Evolutionary conservation across 1,140 invertebrate species (phyloP), one percentile per base, ranked within the genome.

Genomic region (Carcinoscorpius rotundicauda): DNA sequence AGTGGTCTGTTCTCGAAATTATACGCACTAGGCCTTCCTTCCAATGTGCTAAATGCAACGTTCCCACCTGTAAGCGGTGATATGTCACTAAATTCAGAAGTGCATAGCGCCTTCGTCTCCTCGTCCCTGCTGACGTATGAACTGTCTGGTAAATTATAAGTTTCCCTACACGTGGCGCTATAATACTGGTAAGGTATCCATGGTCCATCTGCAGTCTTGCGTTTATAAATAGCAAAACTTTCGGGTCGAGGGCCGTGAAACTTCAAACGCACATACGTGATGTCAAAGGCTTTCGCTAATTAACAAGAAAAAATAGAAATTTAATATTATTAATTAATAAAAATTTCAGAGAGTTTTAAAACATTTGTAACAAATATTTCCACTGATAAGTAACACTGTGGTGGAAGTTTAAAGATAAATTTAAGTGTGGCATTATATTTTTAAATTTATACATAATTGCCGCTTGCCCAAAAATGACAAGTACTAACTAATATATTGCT

Each of bases 181-280:
- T 97, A 99, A 78, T 87, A 99, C 76, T 99, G 96, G 80, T 92
- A 99, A 0, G 96, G 93, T 65, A 88, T 84, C 97, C 96, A 99
- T 4, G 83, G 80, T 3, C 84, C 85, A 64, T 87, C 84, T 73
- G 93, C 87, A 5, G 82, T 66, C 4, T 76, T 80, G 64, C 89
- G 84, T 74, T 97, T 97, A 76, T 91, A 98, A 70, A 99, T 94
- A 6, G 90, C 90, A 80, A 98, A 98, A 77, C 93, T 97, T 74
- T 99, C 95, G 0, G 97, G 97, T 58, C 95, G 80, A 0, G 94
- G 93, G 3, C 93, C 95, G 68, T 93, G 87, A 78, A 98, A 99
- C 67, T 92, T 84, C 11, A 98, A 79, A 60, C 91, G 82, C 3
- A 99, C 86, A 73, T 98, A 98, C 0, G 94, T 98, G 66, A 99